These are phyloP conservation scores for Paracentrotus lividus DNA, from an alignment of 53 echinoderm and acorn worm genomes.

Conservation along the genomic window DNA sequence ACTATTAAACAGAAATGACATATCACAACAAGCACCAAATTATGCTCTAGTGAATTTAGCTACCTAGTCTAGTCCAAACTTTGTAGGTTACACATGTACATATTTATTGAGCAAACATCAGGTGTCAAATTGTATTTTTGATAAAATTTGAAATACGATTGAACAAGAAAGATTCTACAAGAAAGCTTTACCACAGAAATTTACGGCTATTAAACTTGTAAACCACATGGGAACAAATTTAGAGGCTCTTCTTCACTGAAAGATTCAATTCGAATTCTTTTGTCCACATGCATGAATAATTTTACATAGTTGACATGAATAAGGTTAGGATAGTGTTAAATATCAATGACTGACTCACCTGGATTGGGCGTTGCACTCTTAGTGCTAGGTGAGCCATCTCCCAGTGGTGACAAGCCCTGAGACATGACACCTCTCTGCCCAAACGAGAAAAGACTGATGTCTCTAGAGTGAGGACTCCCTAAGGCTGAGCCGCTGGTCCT, in stretches of 20 bases:
- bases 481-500: constrained; percentile 72
- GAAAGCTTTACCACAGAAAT: not conserved
- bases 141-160: not conserved
- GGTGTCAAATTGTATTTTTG: too few species aligned
- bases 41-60: not conserved
- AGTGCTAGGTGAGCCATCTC: constrained; percentile 21
- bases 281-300: too few species aligned
- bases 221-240: not conserved
- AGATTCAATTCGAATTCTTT: too few species aligned
- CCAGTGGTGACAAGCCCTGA: constrained; percentile 26
- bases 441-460: constrained; percentile 54
- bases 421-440: constrained; percentile 60
- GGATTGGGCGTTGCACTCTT: constrained; percentile 59
- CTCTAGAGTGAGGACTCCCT: constrained; percentile 66
- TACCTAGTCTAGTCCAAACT: too few species aligned
- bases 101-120: too few species aligned
- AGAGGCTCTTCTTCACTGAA: too few species aligned
- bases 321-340: not conserved
- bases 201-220: not conserved
- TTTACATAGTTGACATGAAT: not conserved
- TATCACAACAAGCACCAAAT: not conserved
- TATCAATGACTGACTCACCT: constrained; percentile 15
- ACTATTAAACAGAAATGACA: not conserved
- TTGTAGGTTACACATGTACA: too few species aligned
- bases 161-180: not conserved